Conservation (phyloP, 1,140 invertebrate genomes). For the Protaetia brevitarsis region DNA sequence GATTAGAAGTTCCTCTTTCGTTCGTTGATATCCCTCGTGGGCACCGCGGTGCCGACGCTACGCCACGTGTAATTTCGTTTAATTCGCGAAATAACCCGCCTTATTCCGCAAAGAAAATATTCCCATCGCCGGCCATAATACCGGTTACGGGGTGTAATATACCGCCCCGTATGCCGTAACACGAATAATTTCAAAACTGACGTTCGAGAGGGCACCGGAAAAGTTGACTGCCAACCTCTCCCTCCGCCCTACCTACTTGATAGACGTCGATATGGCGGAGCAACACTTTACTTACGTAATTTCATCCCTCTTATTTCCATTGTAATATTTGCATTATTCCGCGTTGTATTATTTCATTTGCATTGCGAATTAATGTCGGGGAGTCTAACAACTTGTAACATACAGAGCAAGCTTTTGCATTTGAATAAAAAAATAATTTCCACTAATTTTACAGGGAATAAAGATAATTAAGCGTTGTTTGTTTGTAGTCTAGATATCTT, state of each 20-base stretch:
- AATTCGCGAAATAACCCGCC: slow-evolving; percentile 11
- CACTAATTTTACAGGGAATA: slow-evolving; percentile 1
- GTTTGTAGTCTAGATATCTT: too few relatives aligned
- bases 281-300: not conserved
- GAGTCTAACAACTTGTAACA: slow-evolving; percentile 2
- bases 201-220: not conserved
- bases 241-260: too few relatives aligned
- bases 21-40: slow-evolving; percentile 8
- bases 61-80: slow-evolving; percentile 10
- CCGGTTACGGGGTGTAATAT: slow-evolving; percentile 13
- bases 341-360: slow-evolving; percentile 13
- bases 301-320: not conserved
- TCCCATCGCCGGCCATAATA: slow-evolving; percentile 13
- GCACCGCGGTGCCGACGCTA: not conserved
- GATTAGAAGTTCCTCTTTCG: slow-evolving; percentile 16
- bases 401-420: not conserved
- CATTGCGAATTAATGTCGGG: slow-evolving; percentile 12
- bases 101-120: slow-evolving; percentile 15
- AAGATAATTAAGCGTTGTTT: not conserved
- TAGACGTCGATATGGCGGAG: not conserved
- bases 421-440: slow-evolving; percentile 11
- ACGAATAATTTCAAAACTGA: slow-evolving; percentile 2
- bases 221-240: not conserved
- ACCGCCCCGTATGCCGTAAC: slow-evolving; percentile 16
- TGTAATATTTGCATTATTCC: slow-evolving; percentile 5